Conservation (phyloP, 92 coral and sea anemone species). For the Epizoanthus fatuus region DNA sequence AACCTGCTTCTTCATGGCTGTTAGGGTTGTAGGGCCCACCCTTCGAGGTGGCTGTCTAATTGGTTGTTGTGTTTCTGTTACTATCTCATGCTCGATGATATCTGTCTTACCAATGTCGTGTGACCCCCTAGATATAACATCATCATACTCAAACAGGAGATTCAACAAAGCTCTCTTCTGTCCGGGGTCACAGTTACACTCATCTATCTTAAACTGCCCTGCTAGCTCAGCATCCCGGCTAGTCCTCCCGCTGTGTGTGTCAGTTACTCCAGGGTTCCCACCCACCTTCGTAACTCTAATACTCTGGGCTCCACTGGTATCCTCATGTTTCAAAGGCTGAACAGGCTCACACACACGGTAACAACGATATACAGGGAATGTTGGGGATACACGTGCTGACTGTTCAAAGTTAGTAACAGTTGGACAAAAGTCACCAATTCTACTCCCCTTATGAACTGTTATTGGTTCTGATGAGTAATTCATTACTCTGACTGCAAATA, state of each 20-base stretch:
- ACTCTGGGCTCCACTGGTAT: too few species aligned
- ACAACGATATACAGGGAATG: not conserved
- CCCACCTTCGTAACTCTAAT: too few species aligned
- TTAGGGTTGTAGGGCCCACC: not conserved
- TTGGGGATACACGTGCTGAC: not conserved
- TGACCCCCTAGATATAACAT: slow-evolving; percentile 4
- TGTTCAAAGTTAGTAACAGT: not conserved
- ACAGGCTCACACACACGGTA: not conserved
- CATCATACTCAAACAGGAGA: not conserved
- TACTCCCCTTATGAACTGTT: not conserved
- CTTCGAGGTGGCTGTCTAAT: not conserved
- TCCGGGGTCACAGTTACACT: not conserved
- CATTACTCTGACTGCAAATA: not conserved
- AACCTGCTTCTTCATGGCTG: slow-evolving; percentile 6
- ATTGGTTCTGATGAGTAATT: not conserved
- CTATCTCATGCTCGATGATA: slow-evolving; percentile 1
- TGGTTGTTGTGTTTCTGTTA: not conserved
- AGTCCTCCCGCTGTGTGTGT: too few species aligned
- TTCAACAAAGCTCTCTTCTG: slow-evolving; percentile 6
- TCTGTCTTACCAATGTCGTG: not conserved
- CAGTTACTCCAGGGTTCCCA: too few species aligned
- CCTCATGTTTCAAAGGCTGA: too few species aligned
- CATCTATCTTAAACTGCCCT: not conserved
- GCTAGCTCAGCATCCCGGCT: not conserved
- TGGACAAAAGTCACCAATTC: slow-evolving; percentile 3